These are phyloP conservation scores for Dinoponera quadriceps DNA, from an alignment of 1,140 invertebrate species.

Conservation along the genomic window DNA sequence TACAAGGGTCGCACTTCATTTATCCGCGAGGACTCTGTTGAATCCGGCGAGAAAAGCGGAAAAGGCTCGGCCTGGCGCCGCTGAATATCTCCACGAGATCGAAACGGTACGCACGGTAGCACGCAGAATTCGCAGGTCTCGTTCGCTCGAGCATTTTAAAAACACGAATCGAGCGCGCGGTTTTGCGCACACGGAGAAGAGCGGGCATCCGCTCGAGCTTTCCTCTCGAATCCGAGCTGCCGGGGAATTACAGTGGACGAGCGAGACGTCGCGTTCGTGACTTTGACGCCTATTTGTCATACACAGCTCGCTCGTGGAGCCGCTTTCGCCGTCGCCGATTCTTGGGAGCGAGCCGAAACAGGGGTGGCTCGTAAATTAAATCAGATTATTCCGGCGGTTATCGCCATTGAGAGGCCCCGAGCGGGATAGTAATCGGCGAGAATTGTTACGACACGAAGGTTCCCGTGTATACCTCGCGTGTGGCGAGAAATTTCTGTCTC, in stretches of 20 bases:
- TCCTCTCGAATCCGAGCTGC: not conserved
- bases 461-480: conserved; percentile 22
- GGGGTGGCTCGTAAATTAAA: conserved; percentile 38
- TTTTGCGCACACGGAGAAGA: not conserved
- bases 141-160: no score
- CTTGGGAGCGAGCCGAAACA: not conserved
- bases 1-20: conserved; percentile 62
- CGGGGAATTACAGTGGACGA: not conserved
- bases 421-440: conserved; percentile 29
- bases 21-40: conserved; percentile 45
- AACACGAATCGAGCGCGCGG: not conserved
- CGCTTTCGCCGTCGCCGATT: not conserved
- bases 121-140: not conserved
- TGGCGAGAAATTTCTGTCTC: conserved; percentile 13
- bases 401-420: conserved; percentile 1
- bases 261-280: not conserved
- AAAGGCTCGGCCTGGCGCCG: no score
- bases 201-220: not conserved
- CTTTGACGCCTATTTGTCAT: conserved; percentile 10
- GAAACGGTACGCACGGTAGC: not conserved
- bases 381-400: conserved; percentile 41
- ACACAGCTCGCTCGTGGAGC: not conserved
- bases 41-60: conserved; percentile 8
- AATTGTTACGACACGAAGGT: conserved; percentile 45
- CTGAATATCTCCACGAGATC: not conserved